Evolutionary conservation across 2,888 invertebrate species (phyloP).

Genomic region (Coenonympha arcania): DNA sequence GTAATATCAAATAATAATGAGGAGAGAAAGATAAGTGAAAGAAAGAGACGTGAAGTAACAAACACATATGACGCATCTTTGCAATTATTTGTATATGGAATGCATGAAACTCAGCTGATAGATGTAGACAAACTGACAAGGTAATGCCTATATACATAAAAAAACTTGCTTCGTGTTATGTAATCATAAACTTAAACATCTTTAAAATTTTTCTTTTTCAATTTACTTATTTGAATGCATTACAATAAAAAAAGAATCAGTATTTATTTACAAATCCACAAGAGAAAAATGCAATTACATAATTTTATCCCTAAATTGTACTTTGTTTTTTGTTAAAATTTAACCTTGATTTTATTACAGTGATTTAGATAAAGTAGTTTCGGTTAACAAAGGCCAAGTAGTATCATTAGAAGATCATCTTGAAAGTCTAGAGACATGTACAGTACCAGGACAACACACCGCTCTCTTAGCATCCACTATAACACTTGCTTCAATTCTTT

Average conservation of each 20-base stretch:
- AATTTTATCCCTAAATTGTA: no score
- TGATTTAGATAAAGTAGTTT: slow-evolving; percentile 47
- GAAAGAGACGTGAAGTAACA: slow-evolving; percentile 34
- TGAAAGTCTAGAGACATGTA: slow-evolving; percentile 42
- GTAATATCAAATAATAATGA: slow-evolving; percentile 43
- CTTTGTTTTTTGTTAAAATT: no score
- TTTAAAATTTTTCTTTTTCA: no score
- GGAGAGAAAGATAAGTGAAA: slow-evolving; percentile 24
- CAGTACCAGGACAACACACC: slow-evolving; percentile 44
- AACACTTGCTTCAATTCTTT: slow-evolving; percentile 53
- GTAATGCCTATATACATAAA: slow-evolving; percentile 34
- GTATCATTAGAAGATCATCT: slow-evolving; percentile 62
- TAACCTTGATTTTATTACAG: slow-evolving; percentile 38
- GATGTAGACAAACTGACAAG: slow-evolving; percentile 41
- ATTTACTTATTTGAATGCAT: no score
- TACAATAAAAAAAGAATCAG: no score
- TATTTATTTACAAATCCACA: not conserved
- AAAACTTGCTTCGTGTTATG: not conserved
- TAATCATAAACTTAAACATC: no score
- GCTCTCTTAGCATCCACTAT: slow-evolving; percentile 61
- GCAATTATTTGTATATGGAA: slow-evolving; percentile 56
- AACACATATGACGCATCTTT: slow-evolving; percentile 40
- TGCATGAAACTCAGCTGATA: slow-evolving; percentile 49
- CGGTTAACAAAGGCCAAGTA: slow-evolving; percentile 43
- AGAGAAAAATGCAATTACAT: no score